phyloP scores from a whole-genome alignment of 1,140 invertebrate species.

The Drosophila subpulchrella region DNA sequence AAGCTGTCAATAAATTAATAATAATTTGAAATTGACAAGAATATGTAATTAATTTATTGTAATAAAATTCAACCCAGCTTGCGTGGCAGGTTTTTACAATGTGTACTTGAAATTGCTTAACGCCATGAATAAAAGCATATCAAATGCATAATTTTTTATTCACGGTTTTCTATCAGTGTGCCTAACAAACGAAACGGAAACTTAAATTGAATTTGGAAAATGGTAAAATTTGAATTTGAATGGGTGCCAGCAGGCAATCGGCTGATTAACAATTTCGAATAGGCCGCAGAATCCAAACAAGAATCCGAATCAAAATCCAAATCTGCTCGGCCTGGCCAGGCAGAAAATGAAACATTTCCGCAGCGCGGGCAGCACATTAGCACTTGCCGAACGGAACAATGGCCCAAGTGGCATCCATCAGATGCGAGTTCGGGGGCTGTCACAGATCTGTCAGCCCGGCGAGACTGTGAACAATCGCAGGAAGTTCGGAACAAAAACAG shows the following conservation, averaged over 20 bases:
- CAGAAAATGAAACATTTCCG: slow-evolving; percentile 81
- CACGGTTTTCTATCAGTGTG: not conserved
- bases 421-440: slow-evolving; percentile 65
- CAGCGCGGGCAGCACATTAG: slow-evolving; percentile 69
- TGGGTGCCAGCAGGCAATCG: slow-evolving; percentile 21
- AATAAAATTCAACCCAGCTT: too few species aligned
- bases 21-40: too few species aligned
- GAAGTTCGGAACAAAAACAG: slow-evolving; percentile 71
- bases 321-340: slow-evolving; percentile 53
- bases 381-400: slow-evolving; percentile 71
- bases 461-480: slow-evolving; percentile 81
- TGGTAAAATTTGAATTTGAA: slow-evolving; percentile 36
- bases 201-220: slow-evolving; percentile 45
- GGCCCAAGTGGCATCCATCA: slow-evolving; percentile 76
- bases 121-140: too few species aligned
- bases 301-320: not conserved
- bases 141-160: not conserved
- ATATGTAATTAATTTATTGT: too few species aligned
- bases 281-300: slow-evolving; percentile 51
- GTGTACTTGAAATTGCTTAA: too few species aligned
- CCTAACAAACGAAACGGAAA: slow-evolving; percentile 35
- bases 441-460: slow-evolving; percentile 77
- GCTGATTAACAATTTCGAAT: slow-evolving; percentile 62
- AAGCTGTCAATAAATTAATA: too few species aligned
- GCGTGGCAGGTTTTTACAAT: too few species aligned